Conservation (phyloP, 2,797 vertebrate species). For the Cephalopachus bancanus region DNA sequence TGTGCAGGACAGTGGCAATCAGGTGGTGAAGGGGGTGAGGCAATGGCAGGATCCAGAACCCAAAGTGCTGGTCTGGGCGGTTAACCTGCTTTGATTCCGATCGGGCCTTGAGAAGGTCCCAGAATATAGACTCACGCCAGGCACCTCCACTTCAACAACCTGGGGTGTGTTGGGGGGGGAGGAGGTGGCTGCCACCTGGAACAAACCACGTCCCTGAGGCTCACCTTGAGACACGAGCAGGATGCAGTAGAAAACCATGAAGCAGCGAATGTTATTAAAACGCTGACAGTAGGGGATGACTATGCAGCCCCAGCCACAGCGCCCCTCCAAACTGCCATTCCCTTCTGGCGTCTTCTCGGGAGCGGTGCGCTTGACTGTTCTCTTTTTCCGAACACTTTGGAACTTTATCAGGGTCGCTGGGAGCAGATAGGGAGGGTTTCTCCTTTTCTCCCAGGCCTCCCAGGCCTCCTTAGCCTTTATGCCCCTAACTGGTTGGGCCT, state of each 20-base stretch:
- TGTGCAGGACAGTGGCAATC: background rate
- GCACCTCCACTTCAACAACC: too few relatives aligned
- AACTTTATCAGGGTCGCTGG: fast-evolving
- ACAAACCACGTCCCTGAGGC: fast-evolving
- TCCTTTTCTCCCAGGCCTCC: fast-evolving
- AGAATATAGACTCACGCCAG: too few relatives aligned
- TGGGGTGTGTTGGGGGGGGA: too few relatives aligned
- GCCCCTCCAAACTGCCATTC: background rate
- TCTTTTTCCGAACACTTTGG: fast-evolving
- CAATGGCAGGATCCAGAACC: background rate
- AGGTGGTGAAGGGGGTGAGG: background rate
- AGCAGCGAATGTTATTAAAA: slow-evolving; percentile 78
- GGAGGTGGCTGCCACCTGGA: background rate
- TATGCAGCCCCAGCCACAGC: slow-evolving; percentile 8
- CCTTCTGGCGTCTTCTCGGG: fast-evolving
- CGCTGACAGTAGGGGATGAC: slow-evolving; percentile 24
- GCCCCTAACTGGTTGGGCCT: fast-evolving
- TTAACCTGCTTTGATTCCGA: background rate
- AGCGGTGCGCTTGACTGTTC: fast-evolving
- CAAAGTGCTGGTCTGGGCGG: background rate
- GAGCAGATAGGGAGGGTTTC: fast-evolving
- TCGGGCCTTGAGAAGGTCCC: background rate
- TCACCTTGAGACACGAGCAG: slow-evolving; percentile 79
- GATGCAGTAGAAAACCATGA: slow-evolving; percentile 60
- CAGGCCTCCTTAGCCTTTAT: fast-evolving